Percentiles rank a stretch among this genome's conserved stretches.
Conservation (phyloP, 2,797 vertebrate species). For the Xenentodon cancila region DNA sequence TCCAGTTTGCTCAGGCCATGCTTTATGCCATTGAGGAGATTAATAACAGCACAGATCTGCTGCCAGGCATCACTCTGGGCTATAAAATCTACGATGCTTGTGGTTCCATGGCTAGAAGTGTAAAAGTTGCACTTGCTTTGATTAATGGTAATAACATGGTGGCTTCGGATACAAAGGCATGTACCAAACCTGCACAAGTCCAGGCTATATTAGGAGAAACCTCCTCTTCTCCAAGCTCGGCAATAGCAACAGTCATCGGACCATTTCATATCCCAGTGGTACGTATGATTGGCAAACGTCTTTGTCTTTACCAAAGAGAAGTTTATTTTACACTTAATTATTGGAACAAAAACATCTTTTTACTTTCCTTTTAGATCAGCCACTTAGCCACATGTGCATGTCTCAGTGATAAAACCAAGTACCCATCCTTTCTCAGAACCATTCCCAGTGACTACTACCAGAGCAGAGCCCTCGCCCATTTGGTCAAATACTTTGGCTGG, state of each 20-base stretch:
- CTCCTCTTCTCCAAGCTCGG: constrained; percentile 74
- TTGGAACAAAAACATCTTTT: neutral
- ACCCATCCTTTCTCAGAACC: constrained; percentile 82
- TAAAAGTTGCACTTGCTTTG: constrained; percentile 67
- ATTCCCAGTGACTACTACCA: constrained; percentile 82
- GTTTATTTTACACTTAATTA: neutral
- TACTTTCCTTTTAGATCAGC: constrained; percentile 67
- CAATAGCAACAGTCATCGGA: constrained; percentile 71
- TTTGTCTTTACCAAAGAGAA: neutral
- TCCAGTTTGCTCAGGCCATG: constrained; percentile 70
- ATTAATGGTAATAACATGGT: constrained; percentile 58
- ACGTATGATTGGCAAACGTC: constrained; percentile 2
- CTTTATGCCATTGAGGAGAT: constrained; percentile 80
- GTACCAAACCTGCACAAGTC: constrained; percentile 67
- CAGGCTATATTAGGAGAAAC: constrained; percentile 77
- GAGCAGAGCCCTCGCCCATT: constrained; percentile 76
- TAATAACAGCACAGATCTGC: constrained; percentile 73
- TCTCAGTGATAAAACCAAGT: constrained; percentile 77
- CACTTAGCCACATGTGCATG: constrained; percentile 81
- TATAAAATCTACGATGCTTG: constrained; percentile 76
- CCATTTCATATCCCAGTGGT: constrained; percentile 77
- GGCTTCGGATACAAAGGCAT: constrained; percentile 29
- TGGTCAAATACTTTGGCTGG: constrained; percentile 82
- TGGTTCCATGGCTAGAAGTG: constrained; percentile 66
- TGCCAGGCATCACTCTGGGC: constrained; percentile 74